phyloP scores from a whole-genome alignment of 92 coral and sea anemone genomes.

The Muricea muricata region DNA sequence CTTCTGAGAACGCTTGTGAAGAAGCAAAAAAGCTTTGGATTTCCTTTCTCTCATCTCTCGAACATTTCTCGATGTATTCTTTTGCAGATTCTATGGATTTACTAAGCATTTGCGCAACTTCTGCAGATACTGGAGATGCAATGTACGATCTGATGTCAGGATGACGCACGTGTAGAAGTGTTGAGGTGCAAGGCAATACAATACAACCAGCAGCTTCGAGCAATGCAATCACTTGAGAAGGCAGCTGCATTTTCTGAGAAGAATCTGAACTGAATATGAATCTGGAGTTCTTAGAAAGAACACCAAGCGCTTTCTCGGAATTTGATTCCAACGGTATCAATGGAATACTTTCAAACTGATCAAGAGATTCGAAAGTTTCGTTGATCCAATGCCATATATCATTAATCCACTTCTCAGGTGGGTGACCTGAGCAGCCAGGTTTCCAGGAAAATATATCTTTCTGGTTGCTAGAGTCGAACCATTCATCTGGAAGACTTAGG shows the following conservation, averaged over 20 bases:
- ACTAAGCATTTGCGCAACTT: constrained; percentile 6
- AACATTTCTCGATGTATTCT: neutral
- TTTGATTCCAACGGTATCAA: constrained; percentile 12
- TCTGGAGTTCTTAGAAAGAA: constrained; percentile 32
- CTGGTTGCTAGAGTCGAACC: constrained; percentile 33
- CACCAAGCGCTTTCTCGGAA: constrained; percentile 11
- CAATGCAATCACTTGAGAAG: constrained; percentile 18
- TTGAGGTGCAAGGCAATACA: constrained; percentile 24
- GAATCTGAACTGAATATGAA: constrained; percentile 28
- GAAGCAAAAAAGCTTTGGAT: constrained; percentile 39
- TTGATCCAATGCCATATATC: constrained; percentile 61
- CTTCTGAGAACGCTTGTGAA: neutral
- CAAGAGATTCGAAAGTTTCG: constrained; percentile 17
- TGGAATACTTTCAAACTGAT: constrained; percentile 42
- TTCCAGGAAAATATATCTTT: constrained; percentile 25
- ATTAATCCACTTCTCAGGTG: constrained; percentile 55
- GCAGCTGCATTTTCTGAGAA: constrained; percentile 37
- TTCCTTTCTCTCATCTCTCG: constrained; percentile 3
- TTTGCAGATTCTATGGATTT: neutral
- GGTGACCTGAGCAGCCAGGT: constrained; percentile 15
- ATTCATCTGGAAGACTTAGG: constrained; percentile 34
- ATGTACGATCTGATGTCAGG: constrained; percentile 37
- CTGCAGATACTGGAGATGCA: constrained; percentile 50
- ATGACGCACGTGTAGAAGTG: constrained; percentile 21
- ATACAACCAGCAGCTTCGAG: constrained; percentile 48